These are phyloP conservation scores for Sepioteuthis lessoniana DNA, from an alignment of 2,888 invertebrate species.

Conservation along the genomic window DNA sequence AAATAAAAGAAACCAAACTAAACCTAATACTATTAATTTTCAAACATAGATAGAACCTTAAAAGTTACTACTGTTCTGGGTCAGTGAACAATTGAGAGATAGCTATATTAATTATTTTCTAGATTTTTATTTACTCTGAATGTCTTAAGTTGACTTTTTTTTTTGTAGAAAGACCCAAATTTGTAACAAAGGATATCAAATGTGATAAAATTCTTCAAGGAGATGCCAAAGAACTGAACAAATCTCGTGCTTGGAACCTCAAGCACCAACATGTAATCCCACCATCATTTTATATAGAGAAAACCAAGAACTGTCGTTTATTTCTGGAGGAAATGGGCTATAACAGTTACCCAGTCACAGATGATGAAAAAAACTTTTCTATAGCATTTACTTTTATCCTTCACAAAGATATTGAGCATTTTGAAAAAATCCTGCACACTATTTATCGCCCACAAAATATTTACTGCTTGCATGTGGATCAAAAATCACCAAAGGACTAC, in stretches of 20 bases:
- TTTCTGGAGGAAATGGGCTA: slow-evolving; percentile 55
- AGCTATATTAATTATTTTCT: too few species aligned
- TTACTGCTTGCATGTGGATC: slow-evolving; percentile 73
- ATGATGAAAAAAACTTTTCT: slow-evolving; percentile 63
- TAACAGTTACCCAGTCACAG: slow-evolving; percentile 44
- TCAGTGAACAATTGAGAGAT: too few species aligned
- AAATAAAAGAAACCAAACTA: too few species aligned
- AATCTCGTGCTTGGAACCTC: slow-evolving; percentile 50
- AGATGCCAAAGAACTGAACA: slow-evolving; percentile 53
- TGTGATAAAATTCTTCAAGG: slow-evolving; percentile 57
- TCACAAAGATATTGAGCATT: slow-evolving; percentile 66
- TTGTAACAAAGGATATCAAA: slow-evolving; percentile 34
- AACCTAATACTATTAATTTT: too few species aligned
- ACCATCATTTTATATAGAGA: slow-evolving; percentile 47
- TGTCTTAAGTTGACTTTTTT: too few species aligned
- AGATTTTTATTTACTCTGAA: too few species aligned
- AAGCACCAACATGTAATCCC: slow-evolving; percentile 50
- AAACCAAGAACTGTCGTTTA: slow-evolving; percentile 53
- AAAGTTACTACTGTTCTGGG: too few species aligned
- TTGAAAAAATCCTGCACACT: slow-evolving; percentile 66
- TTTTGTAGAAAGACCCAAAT: not conserved
- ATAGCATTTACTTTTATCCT: slow-evolving; percentile 70
- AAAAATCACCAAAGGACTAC: slow-evolving; percentile 58
- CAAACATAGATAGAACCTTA: too few species aligned
- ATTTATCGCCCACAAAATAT: slow-evolving; percentile 72